phyloP scores from a whole-genome alignment of 2,888 invertebrate genomes.

The Argyresthia goedartella region DNA sequence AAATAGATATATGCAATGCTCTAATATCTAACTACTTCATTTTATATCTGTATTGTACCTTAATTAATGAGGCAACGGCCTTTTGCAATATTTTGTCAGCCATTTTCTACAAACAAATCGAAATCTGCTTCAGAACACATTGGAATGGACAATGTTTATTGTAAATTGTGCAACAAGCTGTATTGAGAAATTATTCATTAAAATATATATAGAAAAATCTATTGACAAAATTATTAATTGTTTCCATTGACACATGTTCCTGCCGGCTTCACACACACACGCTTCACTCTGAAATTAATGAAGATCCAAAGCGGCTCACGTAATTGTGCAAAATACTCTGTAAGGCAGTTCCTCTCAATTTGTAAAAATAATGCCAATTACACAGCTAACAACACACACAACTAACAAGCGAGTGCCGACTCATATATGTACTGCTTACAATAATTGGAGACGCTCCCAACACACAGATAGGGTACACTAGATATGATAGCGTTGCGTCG shows the following conservation, averaged over 20 bases:
- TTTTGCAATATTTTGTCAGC: conserved; percentile 28
- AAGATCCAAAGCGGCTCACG: no score
- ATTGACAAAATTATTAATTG: conserved; percentile 47
- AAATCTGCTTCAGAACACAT: conserved; percentile 37
- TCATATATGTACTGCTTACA: background rate
- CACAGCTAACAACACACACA: background rate
- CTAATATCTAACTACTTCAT: background rate
- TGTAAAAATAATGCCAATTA: background rate
- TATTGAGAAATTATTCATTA: conserved; percentile 67
- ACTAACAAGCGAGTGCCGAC: background rate
- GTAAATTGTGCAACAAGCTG: conserved; percentile 56
- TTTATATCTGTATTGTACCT: conserved; percentile 5
- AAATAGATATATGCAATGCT: conserved; percentile 7
- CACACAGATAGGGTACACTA: conserved; percentile 19
- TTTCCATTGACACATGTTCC: background rate
- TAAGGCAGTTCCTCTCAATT: no score
- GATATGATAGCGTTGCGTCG: conserved; percentile 28
- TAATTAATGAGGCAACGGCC: background rate
- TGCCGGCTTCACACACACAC: background rate
- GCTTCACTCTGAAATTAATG: no score
- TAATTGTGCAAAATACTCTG: no score
- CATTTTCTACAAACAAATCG: conserved; percentile 40
- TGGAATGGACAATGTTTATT: conserved; percentile 20
- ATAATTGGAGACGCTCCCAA: conserved; percentile 41
- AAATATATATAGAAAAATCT: conserved; percentile 70